Evolutionary conservation across 1,140 invertebrate genomes (phyloP).

Genomic region (Drosophila serrata): DNA sequence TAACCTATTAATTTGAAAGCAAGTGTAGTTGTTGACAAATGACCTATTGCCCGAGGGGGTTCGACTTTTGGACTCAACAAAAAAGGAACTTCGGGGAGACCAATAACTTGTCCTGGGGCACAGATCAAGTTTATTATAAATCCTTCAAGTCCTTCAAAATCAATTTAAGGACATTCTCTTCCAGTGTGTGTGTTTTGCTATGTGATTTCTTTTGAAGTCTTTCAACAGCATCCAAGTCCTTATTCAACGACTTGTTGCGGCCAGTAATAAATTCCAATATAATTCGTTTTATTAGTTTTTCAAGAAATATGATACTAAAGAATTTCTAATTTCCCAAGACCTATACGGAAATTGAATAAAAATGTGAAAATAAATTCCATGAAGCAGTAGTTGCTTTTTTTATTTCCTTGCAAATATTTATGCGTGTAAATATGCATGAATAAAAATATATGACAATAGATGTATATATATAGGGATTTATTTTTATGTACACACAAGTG

Average conservation of each 20-base stretch:
- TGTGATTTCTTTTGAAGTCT: slow-evolving; percentile 8
- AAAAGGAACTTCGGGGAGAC: background rate
- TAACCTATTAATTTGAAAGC: background rate
- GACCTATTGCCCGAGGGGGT: background rate
- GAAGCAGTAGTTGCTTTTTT: background rate
- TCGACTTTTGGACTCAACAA: background rate
- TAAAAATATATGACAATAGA: background rate
- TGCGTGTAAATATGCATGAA: background rate
- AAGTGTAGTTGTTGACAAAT: background rate
- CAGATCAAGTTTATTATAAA: slow-evolving; percentile 9
- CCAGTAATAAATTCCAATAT: slow-evolving; percentile 3
- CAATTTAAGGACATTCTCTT: slow-evolving; percentile 3
- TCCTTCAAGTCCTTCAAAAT: slow-evolving; percentile 1
- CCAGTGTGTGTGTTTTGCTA: background rate
- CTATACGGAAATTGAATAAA: background rate
- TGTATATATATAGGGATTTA: background rate
- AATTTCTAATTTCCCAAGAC: slow-evolving; percentile 1
- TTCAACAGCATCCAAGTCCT: background rate
- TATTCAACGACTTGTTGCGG: slow-evolving; percentile 6
- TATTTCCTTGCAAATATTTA: background rate
- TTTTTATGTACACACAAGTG: background rate
- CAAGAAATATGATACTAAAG: slow-evolving; percentile 14
- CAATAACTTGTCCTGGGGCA: background rate
- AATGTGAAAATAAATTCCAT: background rate
- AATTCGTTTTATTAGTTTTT: background rate